Evolutionary conservation across 2,888 invertebrate genomes (phyloP).

Genomic region (Synanthedon formicaeformis): DNA sequence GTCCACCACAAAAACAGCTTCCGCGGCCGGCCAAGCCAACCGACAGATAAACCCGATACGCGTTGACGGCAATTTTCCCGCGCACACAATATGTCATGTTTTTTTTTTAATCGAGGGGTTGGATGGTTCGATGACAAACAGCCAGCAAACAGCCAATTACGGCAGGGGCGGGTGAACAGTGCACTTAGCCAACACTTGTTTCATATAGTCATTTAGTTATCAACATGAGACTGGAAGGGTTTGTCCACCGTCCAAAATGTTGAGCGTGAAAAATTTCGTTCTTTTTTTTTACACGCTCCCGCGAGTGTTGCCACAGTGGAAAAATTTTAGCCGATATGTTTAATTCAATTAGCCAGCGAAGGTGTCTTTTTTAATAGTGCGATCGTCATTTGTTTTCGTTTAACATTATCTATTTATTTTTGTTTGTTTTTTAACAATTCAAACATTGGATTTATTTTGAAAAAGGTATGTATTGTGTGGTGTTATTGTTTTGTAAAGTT

Average conservation of each 20-base stretch:
- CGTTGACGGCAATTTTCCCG: slow-evolving; percentile 61
- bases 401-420: slow-evolving; percentile 21
- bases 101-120: slow-evolving; percentile 61
- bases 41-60: slow-evolving; percentile 30
- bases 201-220: slow-evolving; percentile 58
- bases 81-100: slow-evolving; percentile 64
- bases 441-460: slow-evolving; percentile 21
- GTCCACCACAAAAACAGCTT: slow-evolving; percentile 53
- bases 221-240: slow-evolving; percentile 44
- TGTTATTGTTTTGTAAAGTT: too few species aligned
- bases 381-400: slow-evolving; percentile 53
- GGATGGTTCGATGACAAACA: slow-evolving; percentile 69
- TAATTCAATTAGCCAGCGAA: slow-evolving; percentile 59
- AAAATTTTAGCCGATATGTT: slow-evolving; percentile 32
- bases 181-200: slow-evolving; percentile 46
- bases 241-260: slow-evolving; percentile 31
- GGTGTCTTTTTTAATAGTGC: slow-evolving; percentile 27
- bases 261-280: slow-evolving; percentile 9
- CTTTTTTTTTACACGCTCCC: slow-evolving; percentile 16
- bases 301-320: slow-evolving; percentile 47
- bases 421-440: slow-evolving; percentile 13
- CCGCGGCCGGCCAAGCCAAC: slow-evolving; percentile 36
- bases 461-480: slow-evolving; percentile 24
- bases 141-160: slow-evolving; percentile 69
- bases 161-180: slow-evolving; percentile 52